These are phyloP conservation scores for Colostygia pectinataria DNA, from an alignment of 2,888 invertebrate genomes.

Conservation along the genomic window DNA sequence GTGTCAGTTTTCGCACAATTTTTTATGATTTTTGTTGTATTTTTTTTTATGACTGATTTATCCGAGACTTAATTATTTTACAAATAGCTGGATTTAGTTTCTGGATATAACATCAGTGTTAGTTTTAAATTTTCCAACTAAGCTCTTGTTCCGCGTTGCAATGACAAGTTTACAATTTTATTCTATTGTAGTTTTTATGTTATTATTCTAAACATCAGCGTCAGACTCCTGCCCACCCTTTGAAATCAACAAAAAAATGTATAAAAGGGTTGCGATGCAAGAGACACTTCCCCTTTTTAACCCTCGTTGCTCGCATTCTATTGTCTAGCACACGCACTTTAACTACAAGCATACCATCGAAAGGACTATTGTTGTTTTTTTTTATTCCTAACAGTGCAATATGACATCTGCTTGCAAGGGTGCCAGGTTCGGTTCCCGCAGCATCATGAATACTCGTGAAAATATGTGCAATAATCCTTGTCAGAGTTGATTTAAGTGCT, in stretches of 20 bases:
- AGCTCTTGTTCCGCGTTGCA: no score
- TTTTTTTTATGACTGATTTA: no score
- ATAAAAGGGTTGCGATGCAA: conserved; percentile 25
- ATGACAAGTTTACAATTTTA: no score
- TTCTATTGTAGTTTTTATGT: no score
- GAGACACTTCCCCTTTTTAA: conserved; percentile 29
- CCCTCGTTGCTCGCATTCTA: conserved; percentile 17
- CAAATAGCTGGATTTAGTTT: no score
- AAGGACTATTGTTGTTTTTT: conserved; percentile 15
- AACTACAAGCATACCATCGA: conserved; percentile 2
- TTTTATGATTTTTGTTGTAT: not conserved
- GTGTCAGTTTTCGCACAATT: conserved; percentile 22
- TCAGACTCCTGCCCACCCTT: conserved; percentile 22
- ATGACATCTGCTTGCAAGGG: conserved; percentile 17
- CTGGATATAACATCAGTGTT: no score
- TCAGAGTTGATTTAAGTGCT: not conserved
- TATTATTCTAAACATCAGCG: conserved; percentile 12
- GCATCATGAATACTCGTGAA: not conserved
- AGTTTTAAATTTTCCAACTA: no score
- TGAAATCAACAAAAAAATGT: conserved; percentile 19
- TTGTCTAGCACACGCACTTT: conserved; percentile 18
- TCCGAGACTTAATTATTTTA: no score
- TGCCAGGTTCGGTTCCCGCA: not conserved
- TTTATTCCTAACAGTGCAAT: conserved; percentile 1
- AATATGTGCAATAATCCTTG: conserved; percentile 7